A percentile compares a stretch with the other conserved stretches of the same genome.
These are phyloP conservation scores for Heliconius nattereri DNA, from an alignment of 1,140 invertebrate species.

Conservation along the genomic window DNA sequence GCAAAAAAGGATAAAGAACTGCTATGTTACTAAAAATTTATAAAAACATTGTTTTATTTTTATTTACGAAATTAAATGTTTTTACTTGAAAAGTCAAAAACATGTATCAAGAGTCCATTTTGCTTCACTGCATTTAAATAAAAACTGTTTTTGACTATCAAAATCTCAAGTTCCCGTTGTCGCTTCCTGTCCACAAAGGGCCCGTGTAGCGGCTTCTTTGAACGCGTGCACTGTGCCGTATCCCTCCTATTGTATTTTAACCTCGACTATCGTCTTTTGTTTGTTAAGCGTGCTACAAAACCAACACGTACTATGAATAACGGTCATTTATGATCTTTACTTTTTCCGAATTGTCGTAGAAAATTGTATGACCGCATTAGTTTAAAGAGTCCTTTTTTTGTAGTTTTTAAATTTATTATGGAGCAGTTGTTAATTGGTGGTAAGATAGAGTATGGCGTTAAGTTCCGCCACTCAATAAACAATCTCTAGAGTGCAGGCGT, in stretches of 20 bases:
- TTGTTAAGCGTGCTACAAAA: constrained; percentile 70
- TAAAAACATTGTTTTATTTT: too few species aligned
- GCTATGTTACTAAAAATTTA: too few species aligned
- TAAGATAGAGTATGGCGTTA: too few species aligned
- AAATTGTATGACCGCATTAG: background rate
- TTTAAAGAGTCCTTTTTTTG: background rate
- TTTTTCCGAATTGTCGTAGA: background rate
- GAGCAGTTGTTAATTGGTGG: too few species aligned
- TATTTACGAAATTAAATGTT: too few species aligned
- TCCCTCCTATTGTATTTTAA: constrained; percentile 43
- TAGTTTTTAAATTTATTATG: too few species aligned
- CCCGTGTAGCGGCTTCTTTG: constrained; percentile 63
- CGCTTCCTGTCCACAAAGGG: constrained; percentile 52
- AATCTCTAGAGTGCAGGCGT: too few species aligned
- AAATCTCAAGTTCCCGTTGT: constrained; percentile 40
- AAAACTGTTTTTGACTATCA: constrained; percentile 31
- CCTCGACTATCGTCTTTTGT: constrained; percentile 66
- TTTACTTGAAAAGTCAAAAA: background rate
- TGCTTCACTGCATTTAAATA: constrained; percentile 16
- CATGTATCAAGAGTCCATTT: background rate
- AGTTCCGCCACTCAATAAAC: too few species aligned
- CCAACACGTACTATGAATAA: constrained; percentile 61
- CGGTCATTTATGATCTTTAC: constrained; percentile 37
- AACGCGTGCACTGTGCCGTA: constrained; percentile 60
- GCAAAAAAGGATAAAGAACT: too few species aligned